Evolutionary conservation across 1,140 invertebrate species (phyloP), one percentile per base, ranked within the genome.

Genomic region (Drosophila tani): DNA sequence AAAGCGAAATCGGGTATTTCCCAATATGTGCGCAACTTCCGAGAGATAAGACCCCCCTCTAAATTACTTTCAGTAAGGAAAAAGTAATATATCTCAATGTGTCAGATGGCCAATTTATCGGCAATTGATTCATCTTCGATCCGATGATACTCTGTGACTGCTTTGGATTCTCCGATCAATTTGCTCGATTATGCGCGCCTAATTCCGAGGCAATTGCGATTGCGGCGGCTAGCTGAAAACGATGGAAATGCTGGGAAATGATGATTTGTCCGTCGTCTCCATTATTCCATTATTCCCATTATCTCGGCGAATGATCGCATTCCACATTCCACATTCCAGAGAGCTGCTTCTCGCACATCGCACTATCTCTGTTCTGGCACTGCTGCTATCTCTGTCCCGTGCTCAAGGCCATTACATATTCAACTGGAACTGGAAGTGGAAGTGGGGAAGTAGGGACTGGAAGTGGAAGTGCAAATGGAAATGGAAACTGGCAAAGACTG

Each of bases 331-430:
- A 38, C 57, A 66, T 65, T 65, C 63, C 63, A 24, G 38, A 35
- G 38, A 40, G 53, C 63, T 65, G 32, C 29, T 27, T 21, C 56
- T 50, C 14, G 29, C 21, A n/a, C 38, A 29, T 29, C 19, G 27
- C 43, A 5, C 64, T 60, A 27, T 59, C 63, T 45, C 63, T 59
- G 19, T 65, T 43, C 15, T 58, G 8, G 46, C 11, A 8, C 24
- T 15, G 12, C 55, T 3, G 43, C 65, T 38, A 29, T 69, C 60
- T 69, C 66, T 69, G 32, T 66, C 27, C 11, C 46, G 17, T n/a
- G 62, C 66, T 66, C 60, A 69, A 69, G 66, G 66, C 46, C 66
- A 66, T 66, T 69, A 66, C 66, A 69, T 64, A 69, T 66, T 66
- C 60, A 66, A 66, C 46, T 69, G 66, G 65, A 66, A 69, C 43